A percentile compares a stretch with the other conserved stretches of the same genome.
These are phyloP conservation scores for Myotis planiceps DNA, from an alignment of 2,797 vertebrate genomes.

Conservation along the genomic window DNA sequence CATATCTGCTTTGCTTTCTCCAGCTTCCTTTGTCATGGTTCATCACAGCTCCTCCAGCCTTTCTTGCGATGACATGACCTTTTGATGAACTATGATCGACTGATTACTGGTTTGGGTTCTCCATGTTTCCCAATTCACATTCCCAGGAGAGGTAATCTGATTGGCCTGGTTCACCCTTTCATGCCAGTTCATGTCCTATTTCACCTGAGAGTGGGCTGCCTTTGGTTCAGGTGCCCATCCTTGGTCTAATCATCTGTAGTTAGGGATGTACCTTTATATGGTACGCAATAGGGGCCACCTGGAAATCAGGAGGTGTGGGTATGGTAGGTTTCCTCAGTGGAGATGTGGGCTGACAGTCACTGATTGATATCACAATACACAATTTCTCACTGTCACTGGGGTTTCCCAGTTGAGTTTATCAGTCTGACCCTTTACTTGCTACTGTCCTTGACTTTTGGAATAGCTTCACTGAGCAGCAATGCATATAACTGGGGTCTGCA, in stretches of 20 bases:
- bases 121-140: conserved; percentile 25
- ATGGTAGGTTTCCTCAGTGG: neutral
- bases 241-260: neutral
- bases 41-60: neutral
- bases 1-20: neutral
- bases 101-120: conserved; percentile 21
- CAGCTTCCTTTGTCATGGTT: neutral
- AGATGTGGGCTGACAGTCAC: neutral
- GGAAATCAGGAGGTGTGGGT: conserved; percentile 1
- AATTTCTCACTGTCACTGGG: neutral
- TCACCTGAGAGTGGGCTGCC: conserved; percentile 21
- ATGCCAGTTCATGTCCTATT: conserved; percentile 17
- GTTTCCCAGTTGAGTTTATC: conserved; percentile 50
- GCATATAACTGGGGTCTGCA: neutral
- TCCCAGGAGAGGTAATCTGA: conserved; percentile 53
- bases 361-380: neutral
- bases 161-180: conserved; percentile 27
- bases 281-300: neutral
- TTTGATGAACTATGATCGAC: conserved; percentile 3
- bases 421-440: conserved; percentile 4
- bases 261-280: neutral
- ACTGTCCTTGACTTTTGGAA: neutral
- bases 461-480: neutral
- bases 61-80: conserved; percentile 32
- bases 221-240: neutral